Conservation (phyloP, 2,113 vertebrate species). For the Rhinichthys klamathensis region DNA sequence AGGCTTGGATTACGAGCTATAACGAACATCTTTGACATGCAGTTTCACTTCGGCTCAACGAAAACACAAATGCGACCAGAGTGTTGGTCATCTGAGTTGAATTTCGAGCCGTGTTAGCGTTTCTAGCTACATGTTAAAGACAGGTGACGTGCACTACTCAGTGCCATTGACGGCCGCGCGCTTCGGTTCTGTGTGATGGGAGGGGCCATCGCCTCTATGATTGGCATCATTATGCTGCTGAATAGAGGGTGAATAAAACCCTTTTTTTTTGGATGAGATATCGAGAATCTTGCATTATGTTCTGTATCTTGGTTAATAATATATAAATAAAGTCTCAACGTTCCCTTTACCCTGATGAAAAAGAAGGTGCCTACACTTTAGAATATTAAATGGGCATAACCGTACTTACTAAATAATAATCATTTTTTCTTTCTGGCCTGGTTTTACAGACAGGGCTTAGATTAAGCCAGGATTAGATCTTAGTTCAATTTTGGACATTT, state of each 20-base stretch:
- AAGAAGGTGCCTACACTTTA: background rate
- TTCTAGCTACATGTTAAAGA: constrained; percentile 70
- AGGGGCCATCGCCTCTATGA: constrained; percentile 14
- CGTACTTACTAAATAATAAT: background rate
- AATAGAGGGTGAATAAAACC: background rate
- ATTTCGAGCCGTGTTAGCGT: constrained; percentile 61
- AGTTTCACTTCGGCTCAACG: constrained; percentile 18
- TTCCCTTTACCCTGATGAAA: background rate
- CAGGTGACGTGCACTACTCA: constrained; percentile 74
- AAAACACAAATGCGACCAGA: background rate
- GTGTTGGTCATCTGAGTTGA: constrained; percentile 40
- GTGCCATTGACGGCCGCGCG: constrained; percentile 59
- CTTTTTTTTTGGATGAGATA: background rate
- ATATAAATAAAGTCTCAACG: background rate
- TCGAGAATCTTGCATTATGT: too few relatives aligned
- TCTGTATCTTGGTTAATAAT: background rate
- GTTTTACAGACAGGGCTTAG: too few relatives aligned
- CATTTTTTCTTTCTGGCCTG: too few relatives aligned
- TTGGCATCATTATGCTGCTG: constrained; percentile 59
- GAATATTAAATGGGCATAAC: background rate
- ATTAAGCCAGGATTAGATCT: too few relatives aligned
- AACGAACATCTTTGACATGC: constrained; percentile 69
- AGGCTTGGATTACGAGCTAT: constrained; percentile 65
- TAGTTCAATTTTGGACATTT: too few relatives aligned
- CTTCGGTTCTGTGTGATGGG: constrained; percentile 50